A percentile compares a stretch with the other conserved stretches of the same genome.
Conservation (phyloP, 2,797 vertebrate species). For the Aulostomus chinensis region DNA sequence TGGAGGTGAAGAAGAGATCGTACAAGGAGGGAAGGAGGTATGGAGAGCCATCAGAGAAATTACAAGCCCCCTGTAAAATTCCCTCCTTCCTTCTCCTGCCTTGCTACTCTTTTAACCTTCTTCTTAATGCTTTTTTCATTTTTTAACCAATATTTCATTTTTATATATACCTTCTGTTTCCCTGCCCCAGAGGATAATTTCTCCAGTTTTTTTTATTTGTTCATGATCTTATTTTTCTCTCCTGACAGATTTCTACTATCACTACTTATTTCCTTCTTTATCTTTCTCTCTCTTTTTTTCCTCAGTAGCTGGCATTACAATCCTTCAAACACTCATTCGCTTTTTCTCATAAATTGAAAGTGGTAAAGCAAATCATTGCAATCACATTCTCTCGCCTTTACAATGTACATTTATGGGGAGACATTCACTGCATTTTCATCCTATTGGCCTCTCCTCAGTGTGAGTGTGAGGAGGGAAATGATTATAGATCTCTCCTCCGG, state of each 20-base stretch:
- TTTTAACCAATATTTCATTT: not conserved
- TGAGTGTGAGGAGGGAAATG: constrained; percentile 52
- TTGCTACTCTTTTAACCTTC: constrained; percentile 21
- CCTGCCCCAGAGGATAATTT: not conserved
- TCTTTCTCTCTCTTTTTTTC: constrained; percentile 18
- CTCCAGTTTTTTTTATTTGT: constrained; percentile 10
- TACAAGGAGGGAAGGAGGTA: not conserved
- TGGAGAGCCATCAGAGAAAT: constrained; percentile 28
- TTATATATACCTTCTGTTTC: not conserved
- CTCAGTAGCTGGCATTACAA: constrained; percentile 31
- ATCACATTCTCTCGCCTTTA: constrained; percentile 58
- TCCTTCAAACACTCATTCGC: constrained; percentile 43
- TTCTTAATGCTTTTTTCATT: not conserved
- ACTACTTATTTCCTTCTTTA: constrained; percentile 21
- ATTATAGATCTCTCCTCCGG: constrained; percentile 60
- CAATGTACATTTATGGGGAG: constrained; percentile 52
- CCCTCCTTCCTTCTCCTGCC: constrained; percentile 1
- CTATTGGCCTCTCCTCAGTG: constrained; percentile 34
- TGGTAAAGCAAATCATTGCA: constrained; percentile 61
- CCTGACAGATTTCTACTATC: constrained; percentile 7
- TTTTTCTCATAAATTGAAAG: constrained; percentile 52
- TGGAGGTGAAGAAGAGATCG: constrained; percentile 3
- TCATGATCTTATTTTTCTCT: constrained; percentile 17
- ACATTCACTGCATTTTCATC: constrained; percentile 55
- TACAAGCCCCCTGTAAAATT: constrained; percentile 15